These are phyloP conservation scores for Echinops telfairi DNA, from an alignment of 2,113 vertebrate species.

Conservation along the genomic window DNA sequence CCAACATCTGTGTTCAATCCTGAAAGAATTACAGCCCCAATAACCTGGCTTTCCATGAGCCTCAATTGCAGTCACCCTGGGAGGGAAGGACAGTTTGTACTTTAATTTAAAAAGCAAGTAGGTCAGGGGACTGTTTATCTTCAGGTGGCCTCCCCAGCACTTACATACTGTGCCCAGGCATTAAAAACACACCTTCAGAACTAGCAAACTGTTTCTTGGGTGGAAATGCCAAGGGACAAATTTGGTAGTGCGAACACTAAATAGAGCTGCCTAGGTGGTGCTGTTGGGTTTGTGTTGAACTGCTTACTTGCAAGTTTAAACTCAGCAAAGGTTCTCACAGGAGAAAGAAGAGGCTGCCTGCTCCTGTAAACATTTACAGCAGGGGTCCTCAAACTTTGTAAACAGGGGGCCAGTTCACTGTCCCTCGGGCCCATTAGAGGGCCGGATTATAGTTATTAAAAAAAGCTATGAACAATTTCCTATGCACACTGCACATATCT, in stretches of 20 bases:
- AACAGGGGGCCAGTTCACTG: too few species aligned
- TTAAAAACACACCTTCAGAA: neutral
- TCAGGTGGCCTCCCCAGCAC: neutral
- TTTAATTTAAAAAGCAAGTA: conserved; percentile 15
- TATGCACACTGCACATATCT: too few species aligned
- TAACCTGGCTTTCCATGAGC: neutral
- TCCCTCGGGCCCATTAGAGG: too few species aligned
- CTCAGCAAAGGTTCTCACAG: too few species aligned
- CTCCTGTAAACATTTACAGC: too few species aligned
- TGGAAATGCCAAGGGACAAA: neutral
- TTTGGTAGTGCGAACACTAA: neutral
- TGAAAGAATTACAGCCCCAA: neutral
- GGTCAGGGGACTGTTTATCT: neutral
- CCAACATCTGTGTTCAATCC: neutral
- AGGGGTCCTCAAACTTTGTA: too few species aligned
- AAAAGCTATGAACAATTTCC: too few species aligned
- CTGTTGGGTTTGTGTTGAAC: too few species aligned
- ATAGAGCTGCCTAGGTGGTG: neutral
- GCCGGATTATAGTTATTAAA: too few species aligned
- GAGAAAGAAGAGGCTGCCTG: too few species aligned
- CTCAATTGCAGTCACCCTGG: neutral
- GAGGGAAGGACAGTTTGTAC: neutral
- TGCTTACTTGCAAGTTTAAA: too few species aligned
- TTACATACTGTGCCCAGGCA: neutral
- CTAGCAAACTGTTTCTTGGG: neutral